Evolutionary conservation across 2,888 invertebrate species (phyloP).

Genomic region (Drosophila ezoana): DNA sequence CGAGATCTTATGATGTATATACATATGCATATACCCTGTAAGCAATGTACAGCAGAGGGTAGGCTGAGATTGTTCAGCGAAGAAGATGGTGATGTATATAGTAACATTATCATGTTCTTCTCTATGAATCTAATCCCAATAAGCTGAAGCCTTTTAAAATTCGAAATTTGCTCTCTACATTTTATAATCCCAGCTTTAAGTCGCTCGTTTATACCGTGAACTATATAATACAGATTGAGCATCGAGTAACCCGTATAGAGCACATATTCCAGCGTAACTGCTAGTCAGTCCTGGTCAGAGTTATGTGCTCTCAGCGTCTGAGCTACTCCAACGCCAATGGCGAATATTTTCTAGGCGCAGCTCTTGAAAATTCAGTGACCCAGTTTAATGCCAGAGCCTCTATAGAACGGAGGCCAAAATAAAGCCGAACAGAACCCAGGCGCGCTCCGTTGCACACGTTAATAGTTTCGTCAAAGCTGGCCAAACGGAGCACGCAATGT

Average conservation of each 20-base stretch:
- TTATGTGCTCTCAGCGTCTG: constrained; percentile 13
- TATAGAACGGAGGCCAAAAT: constrained; percentile 16
- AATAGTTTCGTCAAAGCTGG: constrained; percentile 68
- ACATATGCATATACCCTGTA: constrained; percentile 11
- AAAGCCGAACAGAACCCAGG: constrained; percentile 29
- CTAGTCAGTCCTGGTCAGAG: not conserved
- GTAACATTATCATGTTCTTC: too few relatives aligned
- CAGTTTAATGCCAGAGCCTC: constrained; percentile 55
- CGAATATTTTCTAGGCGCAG: constrained; percentile 74
- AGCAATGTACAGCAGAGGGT: not conserved
- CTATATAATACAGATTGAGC: too few relatives aligned
- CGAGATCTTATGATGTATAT: constrained; percentile 19
- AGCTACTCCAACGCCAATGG: constrained; percentile 63
- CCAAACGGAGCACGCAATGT: constrained; percentile 58
- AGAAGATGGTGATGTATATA: too few relatives aligned
- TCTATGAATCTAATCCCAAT: too few relatives aligned
- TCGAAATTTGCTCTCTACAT: too few relatives aligned
- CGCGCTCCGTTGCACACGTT: constrained; percentile 71
- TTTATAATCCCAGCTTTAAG: too few relatives aligned
- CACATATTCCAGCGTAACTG: not conserved
- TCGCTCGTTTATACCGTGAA: too few relatives aligned
- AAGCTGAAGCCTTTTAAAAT: too few relatives aligned
- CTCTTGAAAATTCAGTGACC: constrained; percentile 75
- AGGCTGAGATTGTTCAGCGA: not conserved
- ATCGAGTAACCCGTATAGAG: too few relatives aligned